phyloP scores from a whole-genome alignment of 1,140 invertebrate species.

The Eulimnadia texana region DNA sequence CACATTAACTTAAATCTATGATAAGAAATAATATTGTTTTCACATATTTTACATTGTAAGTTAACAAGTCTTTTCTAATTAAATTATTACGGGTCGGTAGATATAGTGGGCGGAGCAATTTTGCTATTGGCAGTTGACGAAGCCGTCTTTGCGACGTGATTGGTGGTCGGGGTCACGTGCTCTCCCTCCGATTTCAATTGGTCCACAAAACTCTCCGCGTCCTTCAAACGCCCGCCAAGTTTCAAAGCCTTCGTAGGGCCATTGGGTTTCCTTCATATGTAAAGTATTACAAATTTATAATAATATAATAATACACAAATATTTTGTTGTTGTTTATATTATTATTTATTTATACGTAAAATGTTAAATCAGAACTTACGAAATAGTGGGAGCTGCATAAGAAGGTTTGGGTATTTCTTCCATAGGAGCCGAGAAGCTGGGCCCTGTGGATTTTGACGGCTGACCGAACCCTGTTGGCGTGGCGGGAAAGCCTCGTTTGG shows the following conservation, averaged over 20 bases:
- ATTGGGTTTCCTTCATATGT: conserved; percentile 18
- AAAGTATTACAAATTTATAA: no score
- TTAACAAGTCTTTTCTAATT: no score
- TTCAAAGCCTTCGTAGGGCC: conserved; percentile 66
- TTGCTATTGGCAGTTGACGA: conserved; percentile 11
- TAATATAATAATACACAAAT: background rate
- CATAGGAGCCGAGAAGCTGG: background rate
- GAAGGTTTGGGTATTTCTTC: conserved; percentile 34
- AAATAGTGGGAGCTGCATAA: conserved; percentile 1
- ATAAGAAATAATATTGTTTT: no score
- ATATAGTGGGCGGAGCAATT: conserved; percentile 19
- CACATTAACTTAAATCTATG: no score
- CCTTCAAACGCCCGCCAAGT: conserved; percentile 77
- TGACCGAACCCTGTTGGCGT: conserved; percentile 37
- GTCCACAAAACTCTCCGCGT: conserved; percentile 92
- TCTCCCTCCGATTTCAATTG: conserved; percentile 94
- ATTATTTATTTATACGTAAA: background rate
- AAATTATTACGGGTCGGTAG: conserved; percentile 25
- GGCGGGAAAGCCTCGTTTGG: conserved; percentile 46
- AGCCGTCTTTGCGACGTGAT: conserved; percentile 24
- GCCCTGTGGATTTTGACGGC: conserved; percentile 10
- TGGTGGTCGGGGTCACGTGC: conserved; percentile 38
- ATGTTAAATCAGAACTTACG: background rate
- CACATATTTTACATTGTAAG: no score
- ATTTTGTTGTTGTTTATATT: background rate